Evolutionary conservation across 2,888 invertebrate genomes (phyloP).

Genomic region (Antheraea assamensis): DNA sequence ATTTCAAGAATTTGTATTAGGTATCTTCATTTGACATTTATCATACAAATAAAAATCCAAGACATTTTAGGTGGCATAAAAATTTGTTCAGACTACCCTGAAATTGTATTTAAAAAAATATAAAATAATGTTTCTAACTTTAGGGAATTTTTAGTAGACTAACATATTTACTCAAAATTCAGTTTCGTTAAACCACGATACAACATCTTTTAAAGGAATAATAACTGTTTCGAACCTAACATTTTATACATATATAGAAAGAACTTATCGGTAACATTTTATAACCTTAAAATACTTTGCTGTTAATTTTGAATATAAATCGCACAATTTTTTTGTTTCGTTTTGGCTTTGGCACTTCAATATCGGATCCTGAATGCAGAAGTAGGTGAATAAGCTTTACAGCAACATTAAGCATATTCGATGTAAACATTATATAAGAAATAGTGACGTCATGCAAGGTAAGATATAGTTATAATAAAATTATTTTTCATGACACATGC

Average conservation of each 20-base stretch:
- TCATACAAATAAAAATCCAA: too few species aligned
- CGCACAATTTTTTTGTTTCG: neutral
- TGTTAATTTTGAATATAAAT: neutral
- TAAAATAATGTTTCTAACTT: too few species aligned
- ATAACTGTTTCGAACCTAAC: neutral
- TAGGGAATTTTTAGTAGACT: too few species aligned
- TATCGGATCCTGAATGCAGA: neutral
- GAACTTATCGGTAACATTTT: neutral
- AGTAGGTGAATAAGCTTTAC: slow-evolving; percentile 10
- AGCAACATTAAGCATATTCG: neutral
- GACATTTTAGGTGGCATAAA: too few species aligned
- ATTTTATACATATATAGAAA: neutral
- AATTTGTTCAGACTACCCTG: too few species aligned
- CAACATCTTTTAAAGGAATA: neutral
- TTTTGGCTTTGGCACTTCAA: neutral
- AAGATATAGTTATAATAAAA: neutral
- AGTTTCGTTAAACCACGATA: neutral
- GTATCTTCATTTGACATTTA: too few species aligned
- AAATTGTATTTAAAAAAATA: too few species aligned
- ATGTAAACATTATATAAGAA: neutral
- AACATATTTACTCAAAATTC: neutral
- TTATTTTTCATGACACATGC: slow-evolving; percentile 29
- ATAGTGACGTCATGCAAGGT: slow-evolving; percentile 19
- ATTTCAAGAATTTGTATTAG: too few species aligned
- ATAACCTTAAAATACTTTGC: neutral